Percentiles rank a stretch among this genome's conserved stretches.
These are phyloP conservation scores for Chanos chanos DNA, from an alignment of 2,797 vertebrate genomes.

Conservation along the genomic window DNA sequence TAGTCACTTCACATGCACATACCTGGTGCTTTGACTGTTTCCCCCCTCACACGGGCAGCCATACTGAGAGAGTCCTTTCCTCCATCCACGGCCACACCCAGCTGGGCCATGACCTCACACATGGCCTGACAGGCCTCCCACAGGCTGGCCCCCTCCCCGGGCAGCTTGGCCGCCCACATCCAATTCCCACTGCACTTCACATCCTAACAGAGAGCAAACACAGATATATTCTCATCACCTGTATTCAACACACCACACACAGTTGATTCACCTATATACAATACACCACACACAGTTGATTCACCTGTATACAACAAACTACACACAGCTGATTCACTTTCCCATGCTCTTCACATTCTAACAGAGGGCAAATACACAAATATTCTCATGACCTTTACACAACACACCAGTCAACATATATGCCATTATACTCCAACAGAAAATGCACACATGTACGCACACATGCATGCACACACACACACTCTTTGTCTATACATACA, in stretches of 20 bases:
- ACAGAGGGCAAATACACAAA: no score
- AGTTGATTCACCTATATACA: no score
- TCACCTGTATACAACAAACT: no score
- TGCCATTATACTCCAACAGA: no score
- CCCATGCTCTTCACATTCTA: no score
- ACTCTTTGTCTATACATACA: no score
- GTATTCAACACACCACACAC: not conserved
- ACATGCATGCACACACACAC: no score
- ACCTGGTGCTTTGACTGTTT: conserved; percentile 90
- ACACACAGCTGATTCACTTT: no score
- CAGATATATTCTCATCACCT: conserved; percentile 2
- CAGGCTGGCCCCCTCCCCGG: conserved; percentile 79
- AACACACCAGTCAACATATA: no score
- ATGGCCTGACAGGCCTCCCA: conserved; percentile 82
- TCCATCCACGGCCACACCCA: conserved; percentile 87
- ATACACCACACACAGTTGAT: no score
- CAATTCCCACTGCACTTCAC: conserved; percentile 95
- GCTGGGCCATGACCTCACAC: conserved; percentile 79
- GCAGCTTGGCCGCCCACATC: conserved; percentile 93
- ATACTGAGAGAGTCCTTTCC: conserved; percentile 96
- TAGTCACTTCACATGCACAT: not conserved
- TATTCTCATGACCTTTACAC: no score
- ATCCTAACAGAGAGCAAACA: conserved; percentile 65
- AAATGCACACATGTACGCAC: no score
- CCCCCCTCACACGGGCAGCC: conserved; percentile 81